Evolutionary conservation across 2,797 vertebrate species (phyloP).

Genomic region (Carcharodon carcharias): DNA sequence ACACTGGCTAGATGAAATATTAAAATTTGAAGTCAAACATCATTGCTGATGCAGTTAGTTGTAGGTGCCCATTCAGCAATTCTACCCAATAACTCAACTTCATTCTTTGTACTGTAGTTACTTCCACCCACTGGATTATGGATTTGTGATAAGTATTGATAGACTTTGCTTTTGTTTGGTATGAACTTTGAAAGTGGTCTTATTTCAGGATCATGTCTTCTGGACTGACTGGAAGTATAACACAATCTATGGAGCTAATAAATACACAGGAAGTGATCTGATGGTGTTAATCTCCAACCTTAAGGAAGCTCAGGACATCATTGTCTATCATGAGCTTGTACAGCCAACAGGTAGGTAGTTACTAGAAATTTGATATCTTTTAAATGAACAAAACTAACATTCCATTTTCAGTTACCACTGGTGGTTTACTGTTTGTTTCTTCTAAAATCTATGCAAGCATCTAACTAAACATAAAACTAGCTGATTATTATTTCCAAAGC

Average conservation of each 20-base stretch:
- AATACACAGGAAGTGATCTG: constrained; percentile 82
- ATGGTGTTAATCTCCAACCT: constrained; percentile 83
- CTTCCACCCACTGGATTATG: too few relatives aligned
- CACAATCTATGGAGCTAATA: constrained; percentile 89
- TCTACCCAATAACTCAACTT: neutral
- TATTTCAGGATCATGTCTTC: constrained; percentile 80
- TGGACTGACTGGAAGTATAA: constrained; percentile 95
- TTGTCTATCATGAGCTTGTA: constrained; percentile 89
- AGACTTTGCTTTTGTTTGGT: neutral
- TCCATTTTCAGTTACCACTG: too few relatives aligned
- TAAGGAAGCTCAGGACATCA: constrained; percentile 91
- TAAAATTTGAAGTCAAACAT: neutral
- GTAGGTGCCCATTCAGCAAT: neutral
- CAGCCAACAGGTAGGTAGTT: constrained; percentile 73
- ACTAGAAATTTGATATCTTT: neutral
- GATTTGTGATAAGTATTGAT: neutral
- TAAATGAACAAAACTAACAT: neutral
- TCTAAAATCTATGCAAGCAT: neutral
- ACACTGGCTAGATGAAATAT: neutral
- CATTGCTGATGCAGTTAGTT: neutral
- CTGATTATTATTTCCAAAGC: neutral
- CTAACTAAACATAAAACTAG: neutral
- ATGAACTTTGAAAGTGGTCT: neutral
- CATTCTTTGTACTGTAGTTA: neutral
- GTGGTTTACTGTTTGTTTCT: too few relatives aligned